Conservation (phyloP, 2,113 vertebrate species). For the Oxygymnocypris stewartii region DNA sequence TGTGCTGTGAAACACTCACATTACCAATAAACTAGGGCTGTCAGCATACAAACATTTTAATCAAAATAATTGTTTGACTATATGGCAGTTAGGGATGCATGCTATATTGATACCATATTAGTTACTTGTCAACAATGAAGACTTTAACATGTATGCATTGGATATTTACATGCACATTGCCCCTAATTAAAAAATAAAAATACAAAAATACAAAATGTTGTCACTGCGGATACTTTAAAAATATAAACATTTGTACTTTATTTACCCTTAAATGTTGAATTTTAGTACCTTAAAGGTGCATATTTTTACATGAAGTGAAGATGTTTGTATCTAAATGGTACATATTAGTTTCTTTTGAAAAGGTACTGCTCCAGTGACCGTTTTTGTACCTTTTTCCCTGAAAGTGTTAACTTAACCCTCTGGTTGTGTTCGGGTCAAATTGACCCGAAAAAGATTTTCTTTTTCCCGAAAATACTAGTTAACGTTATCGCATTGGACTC, state of each 20-base stretch:
- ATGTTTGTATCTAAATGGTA: no score
- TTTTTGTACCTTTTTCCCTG: no score
- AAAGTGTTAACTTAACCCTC: neutral
- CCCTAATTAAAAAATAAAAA: neutral
- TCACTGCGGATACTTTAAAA: neutral
- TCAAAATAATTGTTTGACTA: neutral
- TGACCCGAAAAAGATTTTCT: no score
- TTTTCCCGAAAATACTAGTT: no score
- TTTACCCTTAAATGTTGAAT: neutral
- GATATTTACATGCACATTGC: neutral
- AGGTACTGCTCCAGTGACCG: no score
- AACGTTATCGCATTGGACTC: no score
- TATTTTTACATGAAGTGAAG: no score
- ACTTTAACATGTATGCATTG: neutral
- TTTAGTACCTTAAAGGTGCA: neutral
- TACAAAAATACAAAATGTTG: no score
- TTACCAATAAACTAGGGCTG: conserved; percentile 19
- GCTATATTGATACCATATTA: neutral
- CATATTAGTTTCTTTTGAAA: no score
- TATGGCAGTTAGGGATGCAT: neutral
- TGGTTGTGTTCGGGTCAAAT: no score
- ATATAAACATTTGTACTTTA: neutral
- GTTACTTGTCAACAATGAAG: neutral
- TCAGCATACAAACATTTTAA: neutral
- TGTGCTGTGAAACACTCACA: conserved; percentile 36